Evolutionary conservation across 1,140 invertebrate species (phyloP).

Genomic region (Drosophila varians): DNA sequence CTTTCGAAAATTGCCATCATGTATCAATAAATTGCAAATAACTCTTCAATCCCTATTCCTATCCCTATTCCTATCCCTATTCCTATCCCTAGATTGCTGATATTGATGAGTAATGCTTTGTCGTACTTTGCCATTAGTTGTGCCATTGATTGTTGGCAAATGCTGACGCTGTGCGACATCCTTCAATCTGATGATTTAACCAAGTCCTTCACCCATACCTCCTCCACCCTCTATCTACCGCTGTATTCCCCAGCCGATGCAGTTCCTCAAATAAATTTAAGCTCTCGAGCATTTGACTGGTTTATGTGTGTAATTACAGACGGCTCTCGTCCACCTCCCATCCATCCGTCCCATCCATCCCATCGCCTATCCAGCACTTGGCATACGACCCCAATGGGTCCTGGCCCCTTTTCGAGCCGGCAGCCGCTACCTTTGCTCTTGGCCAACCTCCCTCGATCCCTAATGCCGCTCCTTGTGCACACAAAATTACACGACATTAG

Average conservation of each 20-base stretch:
- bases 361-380: constrained; percentile 24
- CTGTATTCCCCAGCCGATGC: neutral
- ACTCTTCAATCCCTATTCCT: constrained; percentile 10
- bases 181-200: constrained; percentile 7
- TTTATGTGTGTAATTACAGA: constrained; percentile 71
- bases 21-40: constrained; percentile 27
- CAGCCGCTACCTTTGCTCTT: no score
- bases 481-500: constrained; percentile 69
- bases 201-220: no score
- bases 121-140: constrained; percentile 31
- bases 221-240: neutral
- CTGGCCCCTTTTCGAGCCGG: no score
- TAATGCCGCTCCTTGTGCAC: constrained; percentile 48
- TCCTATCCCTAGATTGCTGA: constrained; percentile 11
- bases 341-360: neutral
- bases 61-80: no score
- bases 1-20: constrained; percentile 26
- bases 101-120: constrained; percentile 36
- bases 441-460: constrained; percentile 1
- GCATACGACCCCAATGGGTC: constrained; percentile 20
- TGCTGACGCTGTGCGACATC: constrained; percentile 14
- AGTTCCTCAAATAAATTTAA: constrained; percentile 57
- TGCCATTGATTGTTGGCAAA: constrained; percentile 38
- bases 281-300: constrained; percentile 54
- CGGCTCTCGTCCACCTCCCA: constrained; percentile 1